Evolutionary conservation across 2,113 vertebrate genomes (phyloP), one percentile per base, ranked within the genome.

Genomic region (Lepus timidus): DNA sequence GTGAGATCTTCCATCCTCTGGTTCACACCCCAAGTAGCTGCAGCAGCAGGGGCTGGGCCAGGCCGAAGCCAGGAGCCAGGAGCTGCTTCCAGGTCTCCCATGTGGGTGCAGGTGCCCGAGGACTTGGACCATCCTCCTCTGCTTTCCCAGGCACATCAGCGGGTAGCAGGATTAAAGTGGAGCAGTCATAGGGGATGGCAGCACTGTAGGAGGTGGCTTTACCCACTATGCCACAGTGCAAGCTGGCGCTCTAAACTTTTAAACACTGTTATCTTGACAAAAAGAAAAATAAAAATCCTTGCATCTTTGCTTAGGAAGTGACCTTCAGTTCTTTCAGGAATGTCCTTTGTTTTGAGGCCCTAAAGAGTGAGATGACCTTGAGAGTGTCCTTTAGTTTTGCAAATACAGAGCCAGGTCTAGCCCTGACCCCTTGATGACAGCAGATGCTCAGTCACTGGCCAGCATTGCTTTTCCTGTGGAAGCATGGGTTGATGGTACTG

Each of bases 341-440:
- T 44, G 11, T 83, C 22, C 44, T 96, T 93, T 93, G 86, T 92
- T 22, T 14, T 55, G 70, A 86, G 44, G 39, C 29, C n/a, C 31
- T 68, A 19, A 91, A 67, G 51, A 91, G 7, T 90, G 9, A 86
- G 74, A 80, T 70, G 75, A 96, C 85, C 79, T 91, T 94, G 71
- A 65, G 25, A 86, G 76, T 62, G 94, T 96, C 62, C 88, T 62
- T 81, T 90, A 74, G 27, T 49, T 92, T 1, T 92, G 64, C 23
- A 81, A 90, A 68, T 33, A 33, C 65, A 65, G 49, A 74, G 27
- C 39, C 23, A 31, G 64, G 67, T 83, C 51, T 88, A 79, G 27
- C 49, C 51, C 19, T 83, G 55, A 62, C 85, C 62, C 81, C 27
- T 80, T 74, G 36, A 51, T 92, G 92, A 55, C 33, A 49, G 88